Evolutionary conservation across 2,888 invertebrate species (phyloP), one percentile per base, ranked within the genome.

Genomic region (Synanthedon andrenaeformis): DNA sequence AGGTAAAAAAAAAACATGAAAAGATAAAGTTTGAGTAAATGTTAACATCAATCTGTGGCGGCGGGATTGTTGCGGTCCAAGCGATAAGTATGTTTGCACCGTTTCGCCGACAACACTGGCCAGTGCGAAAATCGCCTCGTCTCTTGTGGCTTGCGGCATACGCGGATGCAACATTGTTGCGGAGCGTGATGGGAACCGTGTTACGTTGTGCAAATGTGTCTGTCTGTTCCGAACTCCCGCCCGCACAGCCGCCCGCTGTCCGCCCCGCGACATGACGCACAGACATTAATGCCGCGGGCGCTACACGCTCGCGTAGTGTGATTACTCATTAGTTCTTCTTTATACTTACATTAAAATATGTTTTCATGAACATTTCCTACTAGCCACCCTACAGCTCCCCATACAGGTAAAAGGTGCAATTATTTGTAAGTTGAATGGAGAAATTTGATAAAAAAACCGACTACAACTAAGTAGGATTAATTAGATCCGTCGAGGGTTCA

Each of bases 1-100:
- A 69, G 64, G 65, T 57, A 60, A 67, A 69, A 70, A 70, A 72
- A 73, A 70, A 63, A 66, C 23, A 23, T 68, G 63, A 64, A 65
- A 69, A 63, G 69, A 57, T 54, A 65, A 69, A 63, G 69, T 56
- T 54, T 67, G 60, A 63, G 63, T 63, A 61, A 67, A 69, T 63
- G 60, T 69, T 68, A 63, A 65, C 67, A 68, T 70, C 64, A 56
- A 56, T 56, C 59, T 58, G 59, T 53, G 49, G 49, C 13, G 12
- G 49, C 23, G 3, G 10, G 49, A 13, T 14, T 49, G 14, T 35
- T 35, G 12, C 12, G 49, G 49, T 17, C 35, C 35, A 51, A 51
- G 49, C 14, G 12, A 13, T 49, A 19, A n/a, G 45, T 13, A 45
- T 42, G 51, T 52, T 28, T 35, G 35, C 35, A 35, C 35, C 10